Conservation (phyloP, 2,797 vertebrate genomes). For the Paguma larvata region DNA sequence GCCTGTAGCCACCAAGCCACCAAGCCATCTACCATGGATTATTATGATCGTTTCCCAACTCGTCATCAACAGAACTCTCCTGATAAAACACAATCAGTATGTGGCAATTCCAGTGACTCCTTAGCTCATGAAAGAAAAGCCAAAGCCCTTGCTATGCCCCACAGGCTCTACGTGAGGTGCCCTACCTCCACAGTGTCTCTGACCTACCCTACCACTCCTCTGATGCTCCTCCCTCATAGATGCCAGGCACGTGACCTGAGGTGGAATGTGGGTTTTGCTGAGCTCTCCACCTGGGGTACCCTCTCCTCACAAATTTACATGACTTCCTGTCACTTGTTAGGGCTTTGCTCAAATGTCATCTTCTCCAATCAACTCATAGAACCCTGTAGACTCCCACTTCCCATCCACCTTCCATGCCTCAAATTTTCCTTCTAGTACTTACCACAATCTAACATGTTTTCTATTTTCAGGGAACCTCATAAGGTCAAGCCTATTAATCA, state of each 20-base stretch:
- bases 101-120: background rate
- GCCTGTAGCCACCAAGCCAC: background rate
- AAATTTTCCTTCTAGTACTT: background rate
- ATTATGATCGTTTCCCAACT: background rate
- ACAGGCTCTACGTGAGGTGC: too few relatives aligned
- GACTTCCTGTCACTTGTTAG: background rate
- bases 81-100: background rate
- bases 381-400: background rate
- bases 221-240: fast-evolving
- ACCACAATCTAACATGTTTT: background rate
- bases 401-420: background rate
- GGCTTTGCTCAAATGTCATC: background rate
- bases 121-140: background rate
- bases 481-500: background rate
- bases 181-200: background rate
- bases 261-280: background rate
- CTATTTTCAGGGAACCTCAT: background rate
- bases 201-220: background rate
- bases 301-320: background rate
- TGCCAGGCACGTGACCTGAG: background rate
- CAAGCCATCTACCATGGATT: background rate
- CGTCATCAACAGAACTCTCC: background rate
- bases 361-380: background rate
- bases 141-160: background rate
- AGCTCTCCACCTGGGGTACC: background rate